phyloP scores from a whole-genome alignment of 2,113 vertebrate genomes.

The Syngnathus typhle region DNA sequence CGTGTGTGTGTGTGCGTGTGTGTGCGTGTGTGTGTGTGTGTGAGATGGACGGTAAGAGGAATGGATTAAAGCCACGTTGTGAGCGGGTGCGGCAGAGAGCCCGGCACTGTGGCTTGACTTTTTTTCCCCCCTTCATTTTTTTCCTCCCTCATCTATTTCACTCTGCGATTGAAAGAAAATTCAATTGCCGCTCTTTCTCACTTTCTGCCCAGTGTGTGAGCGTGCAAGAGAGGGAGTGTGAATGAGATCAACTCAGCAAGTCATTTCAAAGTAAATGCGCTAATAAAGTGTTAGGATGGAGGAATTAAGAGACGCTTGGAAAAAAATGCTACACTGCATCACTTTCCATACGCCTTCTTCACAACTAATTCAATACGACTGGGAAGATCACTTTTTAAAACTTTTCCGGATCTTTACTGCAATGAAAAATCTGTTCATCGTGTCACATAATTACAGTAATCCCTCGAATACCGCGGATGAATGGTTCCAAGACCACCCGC shows the following conservation, averaged over 20 bases:
- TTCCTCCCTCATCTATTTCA: conserved; percentile 49
- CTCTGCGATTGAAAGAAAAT: conserved; percentile 53
- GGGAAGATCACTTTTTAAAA: neutral
- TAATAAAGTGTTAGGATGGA: conserved; percentile 10
- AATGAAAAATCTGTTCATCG: neutral
- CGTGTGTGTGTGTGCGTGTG: neutral
- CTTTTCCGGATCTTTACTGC: neutral
- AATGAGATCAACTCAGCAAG: conserved; percentile 19
- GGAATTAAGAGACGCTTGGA: conserved; percentile 23
- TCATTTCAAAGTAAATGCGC: conserved; percentile 48
- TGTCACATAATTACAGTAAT: no score
- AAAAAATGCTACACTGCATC: conserved; percentile 13
- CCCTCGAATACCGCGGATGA: no score
- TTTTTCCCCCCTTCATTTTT: conserved; percentile 34
- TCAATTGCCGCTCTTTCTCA: conserved; percentile 52
- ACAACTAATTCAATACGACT: neutral
- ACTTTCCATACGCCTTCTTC: neutral
- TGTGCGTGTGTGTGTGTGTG: conserved; percentile 17
- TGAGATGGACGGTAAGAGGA: conserved; percentile 41
- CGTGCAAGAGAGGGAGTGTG: conserved; percentile 13
- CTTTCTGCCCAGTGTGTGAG: conserved; percentile 26
- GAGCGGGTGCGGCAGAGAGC: conserved; percentile 38
- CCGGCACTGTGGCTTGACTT: conserved; percentile 48
- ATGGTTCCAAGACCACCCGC: no score
- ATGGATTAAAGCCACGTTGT: conserved; percentile 59